phyloP scores from a whole-genome alignment of 2,797 vertebrate genomes.

The Pyrocephalus nanus region DNA sequence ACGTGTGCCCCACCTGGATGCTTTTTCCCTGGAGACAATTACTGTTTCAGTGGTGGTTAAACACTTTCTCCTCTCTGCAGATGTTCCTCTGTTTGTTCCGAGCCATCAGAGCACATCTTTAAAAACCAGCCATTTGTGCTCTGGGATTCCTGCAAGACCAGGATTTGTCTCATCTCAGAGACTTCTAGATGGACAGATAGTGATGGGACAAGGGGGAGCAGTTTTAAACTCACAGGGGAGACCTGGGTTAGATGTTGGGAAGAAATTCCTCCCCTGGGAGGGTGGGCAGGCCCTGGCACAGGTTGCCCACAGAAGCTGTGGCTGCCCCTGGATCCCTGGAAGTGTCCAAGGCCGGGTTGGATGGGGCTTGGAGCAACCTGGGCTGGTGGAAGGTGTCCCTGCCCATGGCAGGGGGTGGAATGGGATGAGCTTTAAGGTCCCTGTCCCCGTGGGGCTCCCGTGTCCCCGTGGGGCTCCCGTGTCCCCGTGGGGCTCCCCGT shows the following conservation, averaged over 20 bases:
- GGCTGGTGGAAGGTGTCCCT: not conserved
- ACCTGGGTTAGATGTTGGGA: not conserved
- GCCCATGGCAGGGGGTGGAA: rapidly evolving
- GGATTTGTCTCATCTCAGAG: not conserved
- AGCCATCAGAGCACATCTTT: not conserved
- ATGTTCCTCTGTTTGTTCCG: not conserved
- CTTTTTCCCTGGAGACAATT: not conserved
- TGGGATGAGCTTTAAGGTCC: rapidly evolving
- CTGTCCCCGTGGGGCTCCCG: rapidly evolving
- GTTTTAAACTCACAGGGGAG: not conserved
- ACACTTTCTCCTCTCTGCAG: not conserved
- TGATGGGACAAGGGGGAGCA: not conserved
- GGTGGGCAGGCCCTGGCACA: not conserved
- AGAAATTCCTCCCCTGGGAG: not conserved
- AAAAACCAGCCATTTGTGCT: not conserved
- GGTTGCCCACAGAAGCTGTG: not conserved
- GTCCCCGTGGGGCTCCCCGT: not conserved
- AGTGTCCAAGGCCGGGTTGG: not conserved
- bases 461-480: no score
- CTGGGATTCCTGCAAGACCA: rapidly evolving
- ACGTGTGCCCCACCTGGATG: not conserved
- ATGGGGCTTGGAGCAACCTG: rapidly evolving
- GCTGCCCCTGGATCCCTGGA: not conserved
- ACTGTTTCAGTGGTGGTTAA: not conserved
- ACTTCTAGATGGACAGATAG: not conserved